Evolutionary conservation across 2,113 vertebrate genomes (phyloP).

Genomic region (Mustelus asterias): DNA sequence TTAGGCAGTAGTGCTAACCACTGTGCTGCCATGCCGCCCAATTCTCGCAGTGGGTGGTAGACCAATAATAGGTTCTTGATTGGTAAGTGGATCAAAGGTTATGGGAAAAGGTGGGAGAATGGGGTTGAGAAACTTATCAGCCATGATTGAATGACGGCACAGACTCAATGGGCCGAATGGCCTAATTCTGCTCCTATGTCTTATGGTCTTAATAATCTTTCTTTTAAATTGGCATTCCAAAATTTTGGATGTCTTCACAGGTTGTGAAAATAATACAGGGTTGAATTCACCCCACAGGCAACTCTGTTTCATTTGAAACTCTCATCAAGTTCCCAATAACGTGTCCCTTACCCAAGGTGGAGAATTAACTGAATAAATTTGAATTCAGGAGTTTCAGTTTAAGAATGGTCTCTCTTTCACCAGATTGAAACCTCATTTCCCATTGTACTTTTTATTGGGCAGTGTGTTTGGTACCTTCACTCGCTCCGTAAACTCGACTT

Average conservation of each 20-base stretch:
- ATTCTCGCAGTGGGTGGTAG: too few relatives aligned
- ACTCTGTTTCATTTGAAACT: not conserved
- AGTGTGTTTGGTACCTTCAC: not conserved
- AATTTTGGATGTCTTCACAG: not conserved
- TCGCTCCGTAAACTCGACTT: not conserved
- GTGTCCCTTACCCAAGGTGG: not conserved
- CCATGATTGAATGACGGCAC: too few relatives aligned
- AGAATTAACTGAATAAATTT: not conserved
- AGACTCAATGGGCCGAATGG: too few relatives aligned
- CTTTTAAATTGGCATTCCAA: not conserved
- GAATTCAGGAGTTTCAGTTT: not conserved
- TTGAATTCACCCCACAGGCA: not conserved
- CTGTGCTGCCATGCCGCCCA: too few relatives aligned
- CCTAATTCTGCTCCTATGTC: too few relatives aligned
- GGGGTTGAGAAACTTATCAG: too few relatives aligned
- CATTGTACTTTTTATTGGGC: not conserved
- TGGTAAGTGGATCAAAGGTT: too few relatives aligned
- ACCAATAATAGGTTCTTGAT: too few relatives aligned
- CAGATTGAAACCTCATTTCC: not conserved
- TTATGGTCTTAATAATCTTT: not conserved
- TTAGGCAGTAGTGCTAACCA: too few relatives aligned
- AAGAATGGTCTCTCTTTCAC: not conserved
- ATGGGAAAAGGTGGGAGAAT: too few relatives aligned
- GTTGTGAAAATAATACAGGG: not conserved
- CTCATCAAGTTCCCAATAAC: not conserved